These are phyloP conservation scores for Branchipolynoe longqiensis DNA, from an alignment of 2,888 invertebrate species.

Conservation along the genomic window DNA sequence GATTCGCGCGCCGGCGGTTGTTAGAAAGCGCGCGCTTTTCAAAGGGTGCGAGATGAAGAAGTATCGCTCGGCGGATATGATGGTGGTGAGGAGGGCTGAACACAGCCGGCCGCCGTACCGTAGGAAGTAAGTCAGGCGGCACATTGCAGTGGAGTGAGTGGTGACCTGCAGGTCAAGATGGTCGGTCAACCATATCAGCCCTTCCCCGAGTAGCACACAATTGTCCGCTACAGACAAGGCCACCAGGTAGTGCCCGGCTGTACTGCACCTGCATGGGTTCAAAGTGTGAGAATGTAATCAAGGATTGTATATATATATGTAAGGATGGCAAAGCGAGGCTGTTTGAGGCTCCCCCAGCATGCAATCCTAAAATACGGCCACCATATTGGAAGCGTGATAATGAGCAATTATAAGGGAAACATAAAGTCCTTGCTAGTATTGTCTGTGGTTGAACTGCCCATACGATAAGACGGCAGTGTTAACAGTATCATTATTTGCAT, in stretches of 20 bases:
- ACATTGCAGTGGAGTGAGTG: neutral
- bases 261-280: slow-evolving; percentile 26
- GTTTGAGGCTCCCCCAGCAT: too few relatives aligned
- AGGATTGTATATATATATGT: too few relatives aligned
- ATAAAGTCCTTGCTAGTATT: too few relatives aligned
- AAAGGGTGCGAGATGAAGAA: slow-evolving; percentile 27
- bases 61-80: slow-evolving; percentile 21
- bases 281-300: too few relatives aligned
- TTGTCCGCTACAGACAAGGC: slow-evolving; percentile 25
- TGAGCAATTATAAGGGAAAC: too few relatives aligned
- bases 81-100: slow-evolving; percentile 30
- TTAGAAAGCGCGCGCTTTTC: slow-evolving; percentile 20
- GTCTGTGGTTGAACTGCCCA: too few relatives aligned
- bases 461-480: too few relatives aligned
- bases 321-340: too few relatives aligned
- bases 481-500: too few relatives aligned
- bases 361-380: too few relatives aligned
- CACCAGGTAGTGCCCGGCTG: slow-evolving; percentile 21
- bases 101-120: slow-evolving; percentile 33
- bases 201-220: slow-evolving; percentile 22
- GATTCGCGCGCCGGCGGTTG: neutral
- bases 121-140: slow-evolving; percentile 12
- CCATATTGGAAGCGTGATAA: too few relatives aligned
- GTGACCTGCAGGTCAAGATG: neutral
- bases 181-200: slow-evolving; percentile 13